Evolutionary conservation across 2,797 vertebrate genomes (phyloP).

Genomic region (Loris lydekkerianus): DNA sequence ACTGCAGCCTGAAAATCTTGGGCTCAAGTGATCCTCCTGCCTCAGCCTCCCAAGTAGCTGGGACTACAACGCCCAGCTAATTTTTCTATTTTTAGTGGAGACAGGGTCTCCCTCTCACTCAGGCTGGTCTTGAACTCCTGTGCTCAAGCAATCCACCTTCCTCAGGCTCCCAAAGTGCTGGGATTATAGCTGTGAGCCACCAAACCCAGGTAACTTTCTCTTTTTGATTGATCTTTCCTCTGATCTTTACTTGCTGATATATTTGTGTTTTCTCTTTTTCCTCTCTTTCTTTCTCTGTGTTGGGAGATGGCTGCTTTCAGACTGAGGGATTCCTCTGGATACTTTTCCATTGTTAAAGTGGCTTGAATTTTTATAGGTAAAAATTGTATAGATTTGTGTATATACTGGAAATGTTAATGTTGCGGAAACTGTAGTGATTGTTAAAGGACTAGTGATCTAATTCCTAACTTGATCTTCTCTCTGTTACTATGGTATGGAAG

Average conservation of each 20-base stretch:
- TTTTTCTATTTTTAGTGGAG: too few species aligned
- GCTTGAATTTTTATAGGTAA: slow-evolving; percentile 17
- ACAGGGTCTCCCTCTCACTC: too few species aligned
- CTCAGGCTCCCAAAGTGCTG: too few species aligned
- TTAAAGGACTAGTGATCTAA: neutral
- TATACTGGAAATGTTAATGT: neutral
- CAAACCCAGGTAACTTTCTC: neutral
- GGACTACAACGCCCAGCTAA: too few species aligned
- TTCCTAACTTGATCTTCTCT: neutral
- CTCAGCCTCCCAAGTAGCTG: too few species aligned
- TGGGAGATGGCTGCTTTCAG: neutral
- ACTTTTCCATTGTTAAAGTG: neutral
- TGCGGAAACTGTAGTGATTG: neutral
- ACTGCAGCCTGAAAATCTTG: too few species aligned
- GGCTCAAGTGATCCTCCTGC: too few species aligned
- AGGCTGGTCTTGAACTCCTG: too few species aligned
- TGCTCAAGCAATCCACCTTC: too few species aligned
- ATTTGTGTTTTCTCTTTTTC: neutral
- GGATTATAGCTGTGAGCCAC: too few species aligned
- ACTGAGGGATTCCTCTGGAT: neutral
- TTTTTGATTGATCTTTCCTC: neutral
- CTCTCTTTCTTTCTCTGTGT: neutral
- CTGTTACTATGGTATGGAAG: neutral
- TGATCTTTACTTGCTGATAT: neutral
- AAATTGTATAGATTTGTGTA: neutral